Evolutionary conservation across 37 sponge, comb jelly and placozoan genomes (phyloP).

Genomic region (Petrosia ficiformis): DNA sequence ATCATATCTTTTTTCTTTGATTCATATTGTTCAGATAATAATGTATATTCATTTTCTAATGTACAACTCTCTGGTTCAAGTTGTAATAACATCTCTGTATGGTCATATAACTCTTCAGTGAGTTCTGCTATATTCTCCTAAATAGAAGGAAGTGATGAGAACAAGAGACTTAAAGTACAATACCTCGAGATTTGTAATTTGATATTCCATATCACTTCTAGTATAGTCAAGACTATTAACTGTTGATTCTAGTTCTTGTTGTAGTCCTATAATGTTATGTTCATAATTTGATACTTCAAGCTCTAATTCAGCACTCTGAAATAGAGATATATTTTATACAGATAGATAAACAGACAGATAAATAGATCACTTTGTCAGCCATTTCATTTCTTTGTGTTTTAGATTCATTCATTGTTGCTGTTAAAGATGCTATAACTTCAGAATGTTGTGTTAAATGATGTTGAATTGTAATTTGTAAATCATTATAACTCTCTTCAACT

Average conservation of each 20-base stretch:
- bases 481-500: slow-evolving; percentile 31
- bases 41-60: slow-evolving; percentile 23
- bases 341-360: too few relatives aligned
- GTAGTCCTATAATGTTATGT: background rate
- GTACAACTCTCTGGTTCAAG: slow-evolving; percentile 21
- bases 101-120: slow-evolving; percentile 23
- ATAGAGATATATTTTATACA: background rate
- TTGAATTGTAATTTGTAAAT: slow-evolving; percentile 8
- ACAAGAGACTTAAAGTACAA: background rate
- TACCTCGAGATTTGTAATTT: slow-evolving; percentile 16
- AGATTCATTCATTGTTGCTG: background rate
- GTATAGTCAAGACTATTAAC: background rate
- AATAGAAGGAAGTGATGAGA: background rate
- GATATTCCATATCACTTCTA: background rate
- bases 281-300: background rate
- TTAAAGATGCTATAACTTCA: background rate
- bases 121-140: slow-evolving; percentile 44
- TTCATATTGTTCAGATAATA: slow-evolving; percentile 26
- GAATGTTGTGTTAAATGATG: background rate
- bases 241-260: background rate
- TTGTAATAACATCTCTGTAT: slow-evolving; percentile 7
- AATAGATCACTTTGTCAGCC: slow-evolving; percentile 10
- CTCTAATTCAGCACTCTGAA: slow-evolving; percentile 7
- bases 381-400: background rate
- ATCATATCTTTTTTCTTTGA: slow-evolving; percentile 41